A percentile compares a stretch with the other conserved stretches of the same genome.
Evolutionary conservation across 2,797 vertebrate species (phyloP).

Genomic region (Arremon aurantiirostris): DNA sequence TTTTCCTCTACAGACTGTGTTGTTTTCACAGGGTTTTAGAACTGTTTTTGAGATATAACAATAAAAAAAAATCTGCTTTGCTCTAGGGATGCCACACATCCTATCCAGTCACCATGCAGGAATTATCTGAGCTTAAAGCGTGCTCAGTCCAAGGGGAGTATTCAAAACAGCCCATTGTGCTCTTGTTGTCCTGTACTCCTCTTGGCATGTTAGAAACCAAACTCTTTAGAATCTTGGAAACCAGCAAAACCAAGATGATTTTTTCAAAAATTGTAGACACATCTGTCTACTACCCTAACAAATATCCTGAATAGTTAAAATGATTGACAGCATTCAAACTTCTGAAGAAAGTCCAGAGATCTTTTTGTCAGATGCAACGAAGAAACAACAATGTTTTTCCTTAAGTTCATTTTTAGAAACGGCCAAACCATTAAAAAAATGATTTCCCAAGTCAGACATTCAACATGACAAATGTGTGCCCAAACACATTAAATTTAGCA

Average conservation of each 20-base stretch:
- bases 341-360: background rate
- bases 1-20: background rate
- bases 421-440: conserved; percentile 16
- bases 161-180: background rate
- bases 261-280: background rate
- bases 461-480: conserved; percentile 17
- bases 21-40: background rate
- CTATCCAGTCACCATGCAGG: background rate
- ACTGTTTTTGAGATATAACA: background rate
- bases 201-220: background rate
- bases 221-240: background rate
- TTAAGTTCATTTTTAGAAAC: background rate
- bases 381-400: background rate
- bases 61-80: background rate
- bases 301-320: background rate
- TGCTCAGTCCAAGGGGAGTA: background rate
- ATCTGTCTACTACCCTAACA: background rate
- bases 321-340: background rate
- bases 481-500: conserved; percentile 30
- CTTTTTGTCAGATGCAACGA: background rate
- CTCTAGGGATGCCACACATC: background rate
- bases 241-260: background rate
- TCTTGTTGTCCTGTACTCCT: background rate
- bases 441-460: background rate
- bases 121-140: background rate